These are phyloP conservation scores for Cepaea hortensis DNA, from an alignment of 2,888 invertebrate genomes.

Conservation along the genomic window DNA sequence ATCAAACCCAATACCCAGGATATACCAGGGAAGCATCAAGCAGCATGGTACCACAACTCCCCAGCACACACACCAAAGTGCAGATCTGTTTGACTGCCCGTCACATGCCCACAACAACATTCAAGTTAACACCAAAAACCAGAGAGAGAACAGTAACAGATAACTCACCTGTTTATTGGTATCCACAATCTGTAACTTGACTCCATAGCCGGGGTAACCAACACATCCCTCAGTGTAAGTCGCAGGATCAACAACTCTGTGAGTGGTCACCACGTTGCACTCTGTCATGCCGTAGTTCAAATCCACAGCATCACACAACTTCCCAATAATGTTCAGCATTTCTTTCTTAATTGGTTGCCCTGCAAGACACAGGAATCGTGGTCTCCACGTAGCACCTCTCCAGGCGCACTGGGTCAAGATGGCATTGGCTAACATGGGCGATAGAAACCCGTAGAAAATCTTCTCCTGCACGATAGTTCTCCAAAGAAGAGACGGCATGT, in stretches of 20 bases:
- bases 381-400: slow-evolving; percentile 37
- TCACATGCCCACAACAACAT: no score
- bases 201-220: slow-evolving; percentile 47
- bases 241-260: slow-evolving; percentile 37
- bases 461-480: slow-evolving; percentile 45
- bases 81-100: no score
- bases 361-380: slow-evolving; percentile 44
- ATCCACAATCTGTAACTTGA: slow-evolving; percentile 49
- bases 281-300: slow-evolving; percentile 53
- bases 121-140: no score
- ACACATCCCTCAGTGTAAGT: slow-evolving; percentile 45
- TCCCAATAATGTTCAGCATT: slow-evolving; percentile 31
- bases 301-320: slow-evolving; percentile 47
- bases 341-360: slow-evolving; percentile 49
- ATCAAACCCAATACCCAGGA: no score
- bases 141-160: not conserved
- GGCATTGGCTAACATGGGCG: slow-evolving; percentile 45
- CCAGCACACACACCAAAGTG: no score
- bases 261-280: slow-evolving; percentile 49
- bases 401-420: slow-evolving; percentile 42
- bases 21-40: no score
- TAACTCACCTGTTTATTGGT: slow-evolving; percentile 28
- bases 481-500: slow-evolving; percentile 42
- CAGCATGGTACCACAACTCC: no score
- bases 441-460: slow-evolving; percentile 44